A percentile compares a stretch with the other conserved stretches of the same genome.
Conservation (phyloP, 2,888 invertebrate genomes). For the Sepioteuthis lessoniana region DNA sequence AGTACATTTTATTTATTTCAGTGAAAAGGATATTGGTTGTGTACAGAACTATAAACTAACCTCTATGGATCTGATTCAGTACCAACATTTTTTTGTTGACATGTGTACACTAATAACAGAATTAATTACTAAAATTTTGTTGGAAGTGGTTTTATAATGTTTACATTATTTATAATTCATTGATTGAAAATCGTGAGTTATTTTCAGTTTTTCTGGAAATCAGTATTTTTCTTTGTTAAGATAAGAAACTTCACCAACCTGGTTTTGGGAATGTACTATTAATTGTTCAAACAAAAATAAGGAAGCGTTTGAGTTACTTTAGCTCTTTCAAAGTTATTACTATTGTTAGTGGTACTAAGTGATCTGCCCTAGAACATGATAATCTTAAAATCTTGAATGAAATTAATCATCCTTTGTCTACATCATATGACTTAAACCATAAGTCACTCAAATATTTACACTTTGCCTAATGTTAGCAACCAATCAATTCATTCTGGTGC, state of each 20-base stretch:
- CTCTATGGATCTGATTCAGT: too few species aligned
- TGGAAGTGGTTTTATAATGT: too few species aligned
- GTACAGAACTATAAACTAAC: too few species aligned
- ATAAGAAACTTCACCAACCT: background rate
- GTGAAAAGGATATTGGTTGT: too few species aligned
- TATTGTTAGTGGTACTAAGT: background rate
- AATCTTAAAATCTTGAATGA: background rate
- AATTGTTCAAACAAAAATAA: background rate
- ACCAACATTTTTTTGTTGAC: too few species aligned
- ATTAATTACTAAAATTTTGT: too few species aligned
- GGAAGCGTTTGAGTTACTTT: background rate
- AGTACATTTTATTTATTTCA: too few species aligned
- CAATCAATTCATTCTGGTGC: background rate
- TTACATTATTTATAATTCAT: too few species aligned
- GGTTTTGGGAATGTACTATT: background rate
- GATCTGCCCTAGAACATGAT: background rate
- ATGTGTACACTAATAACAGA: too few species aligned
- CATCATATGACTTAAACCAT: background rate
- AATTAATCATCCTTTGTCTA: background rate
- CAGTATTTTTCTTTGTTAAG: background rate
- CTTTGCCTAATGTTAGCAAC: background rate
- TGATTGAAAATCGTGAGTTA: too few species aligned
- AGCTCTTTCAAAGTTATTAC: background rate
- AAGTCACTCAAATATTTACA: background rate
- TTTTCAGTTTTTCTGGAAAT: background rate